Conservation (phyloP, 2,113 vertebrate species). For the Dasyurus viverrinus region DNA sequence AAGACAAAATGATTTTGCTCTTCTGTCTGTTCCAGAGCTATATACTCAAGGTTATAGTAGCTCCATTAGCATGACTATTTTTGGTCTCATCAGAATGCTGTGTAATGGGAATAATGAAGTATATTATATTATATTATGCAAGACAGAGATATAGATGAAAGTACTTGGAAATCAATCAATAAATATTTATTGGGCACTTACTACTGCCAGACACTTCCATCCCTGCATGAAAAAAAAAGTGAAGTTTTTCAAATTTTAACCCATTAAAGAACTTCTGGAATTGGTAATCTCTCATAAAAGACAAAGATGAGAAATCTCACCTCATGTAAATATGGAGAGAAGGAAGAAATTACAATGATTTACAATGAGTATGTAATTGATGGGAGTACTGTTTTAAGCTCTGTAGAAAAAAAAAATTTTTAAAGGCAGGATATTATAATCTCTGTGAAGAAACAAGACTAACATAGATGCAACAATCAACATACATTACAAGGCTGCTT, state of each 20-base stretch:
- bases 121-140: not conserved
- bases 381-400: not conserved
- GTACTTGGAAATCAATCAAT: not conserved
- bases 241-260: not conserved
- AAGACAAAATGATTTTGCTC: not conserved
- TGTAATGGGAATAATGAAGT: not conserved
- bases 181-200: not conserved
- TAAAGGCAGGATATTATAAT: not conserved
- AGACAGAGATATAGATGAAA: not conserved
- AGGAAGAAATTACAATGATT: not conserved
- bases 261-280: not conserved
- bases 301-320: not conserved
- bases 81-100: not conserved
- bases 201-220: not conserved
- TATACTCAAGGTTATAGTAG: not conserved
- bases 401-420: not conserved
- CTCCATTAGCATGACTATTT: constrained; percentile 12
- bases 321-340: constrained; percentile 30
- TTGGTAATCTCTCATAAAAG: not conserved
- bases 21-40: not conserved
- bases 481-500: not conserved
- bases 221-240: not conserved
- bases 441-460: not conserved
- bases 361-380: not conserved
- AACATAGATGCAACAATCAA: not conserved